phyloP scores from a whole-genome alignment of 2,888 invertebrate species.

The Limenitis camilla region DNA sequence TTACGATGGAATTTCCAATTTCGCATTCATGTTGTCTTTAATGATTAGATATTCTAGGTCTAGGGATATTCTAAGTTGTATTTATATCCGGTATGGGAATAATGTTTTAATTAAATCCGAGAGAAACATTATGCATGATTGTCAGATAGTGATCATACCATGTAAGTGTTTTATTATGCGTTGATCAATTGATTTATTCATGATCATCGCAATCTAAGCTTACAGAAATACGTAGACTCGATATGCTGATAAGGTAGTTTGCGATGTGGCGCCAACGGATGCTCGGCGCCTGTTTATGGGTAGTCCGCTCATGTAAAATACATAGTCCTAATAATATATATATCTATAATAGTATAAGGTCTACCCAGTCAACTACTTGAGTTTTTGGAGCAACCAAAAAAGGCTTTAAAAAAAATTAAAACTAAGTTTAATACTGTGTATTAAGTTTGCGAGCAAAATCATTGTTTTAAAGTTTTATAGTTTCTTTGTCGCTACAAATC shows the following conservation, averaged over 20 bases:
- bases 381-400: no score
- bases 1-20: no score
- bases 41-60: no score
- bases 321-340: slow-evolving; percentile 19
- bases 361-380: no score
- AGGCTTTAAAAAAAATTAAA: no score
- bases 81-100: not conserved
- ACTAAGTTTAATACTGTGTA: no score
- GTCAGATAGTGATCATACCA: slow-evolving; percentile 16
- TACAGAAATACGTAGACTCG: slow-evolving; percentile 36
- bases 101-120: slow-evolving; percentile 2
- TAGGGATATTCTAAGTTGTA: not conserved
- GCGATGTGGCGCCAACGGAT: slow-evolving; percentile 24
- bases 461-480: no score
- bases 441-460: no score
- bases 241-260: slow-evolving; percentile 42
- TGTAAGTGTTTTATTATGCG: slow-evolving; percentile 27
- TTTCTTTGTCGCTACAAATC: no score
- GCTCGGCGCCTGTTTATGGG: slow-evolving; percentile 20
- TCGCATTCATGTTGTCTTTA: no score
- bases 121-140: slow-evolving; percentile 7
- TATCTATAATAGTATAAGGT: not conserved
- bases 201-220: slow-evolving; percentile 36
- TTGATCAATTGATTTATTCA: slow-evolving; percentile 46
- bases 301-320: slow-evolving; percentile 36